phyloP scores from a whole-genome alignment of 2,888 invertebrate species.

The Xylocampa areola region DNA sequence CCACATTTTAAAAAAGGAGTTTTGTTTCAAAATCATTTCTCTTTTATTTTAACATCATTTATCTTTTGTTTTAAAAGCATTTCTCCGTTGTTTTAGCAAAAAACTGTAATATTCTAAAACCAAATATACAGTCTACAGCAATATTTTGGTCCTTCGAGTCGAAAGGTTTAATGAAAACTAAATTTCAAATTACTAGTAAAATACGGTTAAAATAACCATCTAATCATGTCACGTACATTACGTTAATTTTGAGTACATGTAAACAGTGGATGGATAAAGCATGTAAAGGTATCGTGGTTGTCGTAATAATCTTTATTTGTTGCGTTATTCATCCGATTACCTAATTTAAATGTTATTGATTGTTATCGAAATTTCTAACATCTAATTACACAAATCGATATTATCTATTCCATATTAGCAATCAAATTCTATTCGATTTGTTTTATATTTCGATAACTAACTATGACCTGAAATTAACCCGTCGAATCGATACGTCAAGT shows the following conservation, averaged over 20 bases:
- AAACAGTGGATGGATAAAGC: slow-evolving; percentile 61
- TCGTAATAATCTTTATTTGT: slow-evolving; percentile 48
- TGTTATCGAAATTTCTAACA: slow-evolving; percentile 26
- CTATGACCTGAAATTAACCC: no score
- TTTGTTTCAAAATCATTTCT: background rate
- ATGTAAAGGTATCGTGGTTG: slow-evolving; percentile 57
- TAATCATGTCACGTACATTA: slow-evolving; percentile 78
- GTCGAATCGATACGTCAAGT: no score
- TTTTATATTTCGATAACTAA: no score
- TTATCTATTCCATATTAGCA: slow-evolving; percentile 1
- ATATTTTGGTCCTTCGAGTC: slow-evolving; percentile 8
- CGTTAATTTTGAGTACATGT: slow-evolving; percentile 46
- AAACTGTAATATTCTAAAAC: background rate
- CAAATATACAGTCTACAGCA: slow-evolving; percentile 11
- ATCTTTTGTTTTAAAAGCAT: background rate
- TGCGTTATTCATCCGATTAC: slow-evolving; percentile 43
- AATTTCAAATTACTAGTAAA: slow-evolving; percentile 12
- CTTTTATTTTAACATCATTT: background rate
- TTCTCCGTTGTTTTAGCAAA: background rate
- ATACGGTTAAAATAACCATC: slow-evolving; percentile 36
- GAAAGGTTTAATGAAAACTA: slow-evolving; percentile 22
- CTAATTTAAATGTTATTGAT: slow-evolving; percentile 35
- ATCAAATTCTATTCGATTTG: background rate
- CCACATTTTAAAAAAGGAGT: slow-evolving; percentile 23
- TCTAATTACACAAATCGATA: background rate